Base-by-base conservation (phyloP, 1,140 invertebrate species). In the Drosophila jambulina region DNA sequence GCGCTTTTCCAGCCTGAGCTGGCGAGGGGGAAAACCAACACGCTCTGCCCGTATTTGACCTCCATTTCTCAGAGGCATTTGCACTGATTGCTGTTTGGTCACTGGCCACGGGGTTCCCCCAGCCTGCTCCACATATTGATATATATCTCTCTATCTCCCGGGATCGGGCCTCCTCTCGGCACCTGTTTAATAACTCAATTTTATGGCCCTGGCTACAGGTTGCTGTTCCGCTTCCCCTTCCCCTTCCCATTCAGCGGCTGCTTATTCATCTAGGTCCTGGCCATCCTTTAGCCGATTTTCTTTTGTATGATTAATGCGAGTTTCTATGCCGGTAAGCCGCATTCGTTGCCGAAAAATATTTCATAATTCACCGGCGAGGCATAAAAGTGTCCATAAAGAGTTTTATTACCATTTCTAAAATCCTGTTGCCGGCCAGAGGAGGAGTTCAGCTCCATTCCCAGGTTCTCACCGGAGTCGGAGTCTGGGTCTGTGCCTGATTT, bases 121-220 rank as follows among this genome's bases (percentile, higher is more conserved):
- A 38, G 21, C 34, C 53, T 21, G 53, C 42, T 38, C 34, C 58
- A 21, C 36, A 25, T 51, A 49, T 61, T 40, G 65, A 61, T 56
- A 27, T n/a, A 15, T 80, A 48, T 60, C 19, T 13, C n/a, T n/a
- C 4, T n/a, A 27, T 49, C 25, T 54, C 13, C 4, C n/a, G 34
- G 53, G 27, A 34, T 59, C 29, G 29, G 49, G 49, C 19, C 51
- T 54, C 32, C 65, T 48, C 49, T 70, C 59, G 25, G 69, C 82
- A 85, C 82, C 82, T 85, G 82, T 86, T 85, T 86, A 86, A 85
- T 85, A 86, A 81, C 78, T 85, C 82, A 81, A 85, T 86, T 85
- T 86, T 86, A 84, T 84, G 77, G 77, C 36, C 45, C 32, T 32
- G 56, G 36, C 72, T 61, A 81, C 82, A 84, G 82, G 59, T 85